Evolutionary conservation across 2,113 vertebrate genomes (phyloP).

Genomic region (Brachirus orientalis): DNA sequence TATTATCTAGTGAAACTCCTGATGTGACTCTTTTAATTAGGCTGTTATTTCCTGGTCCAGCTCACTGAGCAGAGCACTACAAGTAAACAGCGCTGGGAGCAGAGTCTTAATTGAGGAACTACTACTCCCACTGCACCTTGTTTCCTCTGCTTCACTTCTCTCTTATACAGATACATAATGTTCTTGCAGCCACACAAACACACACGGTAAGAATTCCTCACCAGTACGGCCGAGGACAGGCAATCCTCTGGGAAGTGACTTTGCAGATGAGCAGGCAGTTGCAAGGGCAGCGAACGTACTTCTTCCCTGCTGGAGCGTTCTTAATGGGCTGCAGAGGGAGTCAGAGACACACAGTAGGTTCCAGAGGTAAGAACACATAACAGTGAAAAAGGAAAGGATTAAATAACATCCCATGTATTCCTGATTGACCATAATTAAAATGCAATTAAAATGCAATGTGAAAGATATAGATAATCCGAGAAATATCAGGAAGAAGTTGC

Average conservation of each 20-base stretch:
- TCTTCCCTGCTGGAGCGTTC: slow-evolving; percentile 92
- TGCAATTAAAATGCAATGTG: not conserved
- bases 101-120: slow-evolving; percentile 52
- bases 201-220: slow-evolving; percentile 66
- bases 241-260: slow-evolving; percentile 91
- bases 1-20: slow-evolving; percentile 25
- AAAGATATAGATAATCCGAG: slow-evolving; percentile 13
- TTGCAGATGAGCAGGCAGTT: slow-evolving; percentile 94
- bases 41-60: slow-evolving; percentile 52
- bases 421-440: slow-evolving; percentile 40
- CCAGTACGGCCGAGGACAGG: slow-evolving; percentile 91
- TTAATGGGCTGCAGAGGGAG: slow-evolving; percentile 88
- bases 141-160: slow-evolving; percentile 49
- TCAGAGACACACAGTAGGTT: slow-evolving; percentile 21
- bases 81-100: slow-evolving; percentile 52
- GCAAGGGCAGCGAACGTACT: slow-evolving; percentile 92
- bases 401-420: slow-evolving; percentile 62
- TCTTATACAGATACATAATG: not conserved
- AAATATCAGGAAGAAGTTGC: not conserved
- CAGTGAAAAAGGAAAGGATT: slow-evolving; percentile 17
- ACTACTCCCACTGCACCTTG: slow-evolving; percentile 57
- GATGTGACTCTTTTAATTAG: slow-evolving; percentile 52
- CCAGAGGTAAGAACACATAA: slow-evolving; percentile 22
- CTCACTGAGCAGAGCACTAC: slow-evolving; percentile 51
- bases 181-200: not conserved